These are phyloP conservation scores for Trochalopteron elliotii DNA, from an alignment of 2,113 vertebrate genomes.

Conservation along the genomic window DNA sequence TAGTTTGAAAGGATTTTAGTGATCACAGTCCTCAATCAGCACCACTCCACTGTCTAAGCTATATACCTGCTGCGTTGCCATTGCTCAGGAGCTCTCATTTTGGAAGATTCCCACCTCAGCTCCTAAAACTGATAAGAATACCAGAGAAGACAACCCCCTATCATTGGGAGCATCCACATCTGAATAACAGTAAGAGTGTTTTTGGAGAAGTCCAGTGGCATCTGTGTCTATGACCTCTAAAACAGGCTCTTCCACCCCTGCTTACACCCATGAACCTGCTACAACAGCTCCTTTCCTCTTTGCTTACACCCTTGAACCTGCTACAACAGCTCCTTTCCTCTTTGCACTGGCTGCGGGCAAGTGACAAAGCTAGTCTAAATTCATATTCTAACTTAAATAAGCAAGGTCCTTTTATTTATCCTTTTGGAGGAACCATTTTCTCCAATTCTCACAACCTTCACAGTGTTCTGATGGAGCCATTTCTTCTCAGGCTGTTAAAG, in stretches of 20 bases:
- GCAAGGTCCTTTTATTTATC: neutral
- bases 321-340: neutral
- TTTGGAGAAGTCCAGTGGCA: neutral
- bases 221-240: neutral
- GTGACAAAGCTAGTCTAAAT: neutral
- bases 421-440: neutral
- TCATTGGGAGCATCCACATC: neutral
- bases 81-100: neutral
- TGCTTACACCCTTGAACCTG: neutral
- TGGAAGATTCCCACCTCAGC: neutral
- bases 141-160: neutral
- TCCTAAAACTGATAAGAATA: accelerated
- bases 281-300: neutral
- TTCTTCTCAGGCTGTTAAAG: neutral
- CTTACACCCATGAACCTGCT: neutral
- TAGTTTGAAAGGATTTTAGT: neutral
- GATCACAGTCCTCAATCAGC: neutral
- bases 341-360: neutral
- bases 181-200: neutral
- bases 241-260: neutral
- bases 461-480: neutral
- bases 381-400: neutral
- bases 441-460: neutral
- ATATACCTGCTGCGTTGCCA: neutral
- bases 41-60: neutral